These are phyloP conservation scores for Synanthedon tipuliformis DNA, from an alignment of 2,888 invertebrate species.

Conservation along the genomic window DNA sequence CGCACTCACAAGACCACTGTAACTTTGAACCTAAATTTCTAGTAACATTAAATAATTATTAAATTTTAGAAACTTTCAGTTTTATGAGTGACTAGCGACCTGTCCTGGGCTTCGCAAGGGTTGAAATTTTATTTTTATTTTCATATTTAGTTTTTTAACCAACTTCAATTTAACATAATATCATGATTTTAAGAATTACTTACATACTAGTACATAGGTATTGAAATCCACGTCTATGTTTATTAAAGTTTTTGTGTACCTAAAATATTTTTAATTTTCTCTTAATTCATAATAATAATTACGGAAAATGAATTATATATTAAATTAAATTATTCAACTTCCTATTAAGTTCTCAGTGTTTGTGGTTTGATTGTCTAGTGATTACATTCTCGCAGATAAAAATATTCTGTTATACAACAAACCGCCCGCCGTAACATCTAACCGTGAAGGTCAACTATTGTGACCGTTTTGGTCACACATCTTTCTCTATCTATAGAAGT, in stretches of 20 bases:
- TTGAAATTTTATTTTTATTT: no score
- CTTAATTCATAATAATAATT: background rate
- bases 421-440: conserved; percentile 10
- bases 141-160: no score
- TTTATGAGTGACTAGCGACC: no score
- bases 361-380: background rate
- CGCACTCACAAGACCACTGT: background rate
- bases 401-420: conserved; percentile 23
- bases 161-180: no score
- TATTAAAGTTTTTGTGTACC: no score
- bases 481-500: conserved; percentile 12
- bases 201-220: no score
- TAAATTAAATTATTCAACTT: background rate
- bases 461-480: conserved; percentile 20
- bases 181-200: no score
- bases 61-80: no score
- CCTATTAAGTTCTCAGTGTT: background rate
- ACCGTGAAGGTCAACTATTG: conserved; percentile 44
- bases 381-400: conserved; percentile 10
- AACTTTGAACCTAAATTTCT: background rate
- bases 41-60: background rate
- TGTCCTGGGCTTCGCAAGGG: no score
- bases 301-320: background rate
- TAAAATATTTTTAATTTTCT: background rate
- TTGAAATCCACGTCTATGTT: no score